Conservation (phyloP, 1,140 invertebrate genomes). For the Homarus americanus region DNA sequence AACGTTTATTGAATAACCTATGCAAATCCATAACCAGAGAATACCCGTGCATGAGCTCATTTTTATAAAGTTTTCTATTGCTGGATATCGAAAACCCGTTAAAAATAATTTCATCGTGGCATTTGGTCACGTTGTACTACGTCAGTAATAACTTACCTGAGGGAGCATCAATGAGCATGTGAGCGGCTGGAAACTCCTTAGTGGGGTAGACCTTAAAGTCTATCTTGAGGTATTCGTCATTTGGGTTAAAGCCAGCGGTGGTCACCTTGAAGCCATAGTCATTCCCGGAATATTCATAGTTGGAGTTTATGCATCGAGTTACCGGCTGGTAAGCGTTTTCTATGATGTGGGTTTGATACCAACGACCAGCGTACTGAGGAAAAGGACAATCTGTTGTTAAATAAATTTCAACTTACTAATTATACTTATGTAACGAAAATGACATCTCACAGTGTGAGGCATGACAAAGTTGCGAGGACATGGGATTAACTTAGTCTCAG, state of each 20-base stretch:
- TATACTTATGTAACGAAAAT: too few relatives aligned
- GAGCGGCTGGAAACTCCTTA: background rate
- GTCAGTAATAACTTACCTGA: slow-evolving; percentile 4
- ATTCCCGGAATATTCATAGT: background rate
- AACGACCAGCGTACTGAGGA: slow-evolving; percentile 15
- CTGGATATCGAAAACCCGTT: too few relatives aligned
- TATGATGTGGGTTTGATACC: background rate
- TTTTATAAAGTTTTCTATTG: too few relatives aligned
- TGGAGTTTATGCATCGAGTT: background rate
- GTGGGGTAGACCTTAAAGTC: background rate
- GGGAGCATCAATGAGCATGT: slow-evolving; percentile 8
- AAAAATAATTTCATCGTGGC: too few relatives aligned
- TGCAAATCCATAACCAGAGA: too few relatives aligned
- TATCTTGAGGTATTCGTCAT: background rate
- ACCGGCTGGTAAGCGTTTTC: slow-evolving; percentile 9
- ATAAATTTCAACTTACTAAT: background rate
- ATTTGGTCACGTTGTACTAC: too few relatives aligned
- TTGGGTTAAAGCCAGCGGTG: background rate
- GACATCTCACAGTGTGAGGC: background rate
- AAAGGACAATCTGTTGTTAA: background rate
- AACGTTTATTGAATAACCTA: too few relatives aligned
- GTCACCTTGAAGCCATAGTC: slow-evolving; percentile 14
- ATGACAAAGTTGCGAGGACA: too few relatives aligned
- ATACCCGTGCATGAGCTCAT: too few relatives aligned
- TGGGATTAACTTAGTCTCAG: too few relatives aligned